Conservation (phyloP, 2,113 vertebrate species). For the Syrmaticus mikado region DNA sequence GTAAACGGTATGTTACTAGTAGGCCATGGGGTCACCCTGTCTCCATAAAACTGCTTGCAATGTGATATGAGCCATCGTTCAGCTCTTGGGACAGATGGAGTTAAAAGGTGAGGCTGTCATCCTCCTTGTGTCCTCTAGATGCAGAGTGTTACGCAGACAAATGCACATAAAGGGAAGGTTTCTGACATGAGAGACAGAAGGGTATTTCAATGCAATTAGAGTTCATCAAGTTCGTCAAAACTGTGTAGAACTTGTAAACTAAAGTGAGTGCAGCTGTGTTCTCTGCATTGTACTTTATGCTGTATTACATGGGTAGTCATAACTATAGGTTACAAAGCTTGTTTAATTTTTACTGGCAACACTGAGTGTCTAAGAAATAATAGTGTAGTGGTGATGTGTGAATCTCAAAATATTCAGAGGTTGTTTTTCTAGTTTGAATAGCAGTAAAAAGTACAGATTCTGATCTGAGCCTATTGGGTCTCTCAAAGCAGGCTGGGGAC, state of each 20-base stretch:
- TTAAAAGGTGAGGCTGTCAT: background rate
- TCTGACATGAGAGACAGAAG: background rate
- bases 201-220: background rate
- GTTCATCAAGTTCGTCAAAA: background rate
- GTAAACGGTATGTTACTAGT: background rate
- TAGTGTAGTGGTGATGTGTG: background rate
- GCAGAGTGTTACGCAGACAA: background rate
- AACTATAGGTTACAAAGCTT: background rate
- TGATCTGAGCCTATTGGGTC: background rate
- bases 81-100: background rate
- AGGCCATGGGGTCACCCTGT: background rate
- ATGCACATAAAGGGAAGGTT: background rate
- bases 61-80: background rate
- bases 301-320: background rate
- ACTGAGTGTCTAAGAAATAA: background rate
- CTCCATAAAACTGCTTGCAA: background rate
- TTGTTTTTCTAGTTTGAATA: slow-evolving; percentile 5
- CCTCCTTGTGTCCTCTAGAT: background rate
- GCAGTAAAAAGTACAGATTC: slow-evolving; percentile 1
- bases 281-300: background rate
- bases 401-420: background rate
- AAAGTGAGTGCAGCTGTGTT: background rate
- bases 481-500: background rate
- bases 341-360: background rate
- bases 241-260: background rate